Evolutionary conservation across 1,140 invertebrate genomes (phyloP).

Genomic region (Centruroides sculpturatus): DNA sequence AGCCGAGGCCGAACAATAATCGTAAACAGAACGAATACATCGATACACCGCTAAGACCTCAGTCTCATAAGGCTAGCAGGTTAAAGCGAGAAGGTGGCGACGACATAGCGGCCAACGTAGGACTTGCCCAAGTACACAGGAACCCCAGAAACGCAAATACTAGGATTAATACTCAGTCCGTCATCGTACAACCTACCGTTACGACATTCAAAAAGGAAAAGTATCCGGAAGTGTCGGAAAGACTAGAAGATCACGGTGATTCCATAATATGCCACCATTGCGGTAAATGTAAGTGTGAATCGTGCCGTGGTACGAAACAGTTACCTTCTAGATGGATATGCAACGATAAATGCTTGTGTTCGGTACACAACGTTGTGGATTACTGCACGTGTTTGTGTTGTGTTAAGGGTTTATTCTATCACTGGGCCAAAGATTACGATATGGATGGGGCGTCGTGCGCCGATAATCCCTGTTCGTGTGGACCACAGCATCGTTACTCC

Average conservation of each 20-base stretch:
- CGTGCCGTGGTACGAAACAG: constrained; percentile 64
- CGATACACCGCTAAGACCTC: constrained; percentile 51
- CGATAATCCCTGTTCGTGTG: constrained; percentile 74
- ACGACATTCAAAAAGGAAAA: constrained; percentile 16
- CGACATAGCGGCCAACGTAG: neutral
- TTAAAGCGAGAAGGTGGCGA: neutral
- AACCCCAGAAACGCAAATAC: neutral
- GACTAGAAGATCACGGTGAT: constrained; percentile 21
- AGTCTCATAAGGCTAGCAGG: constrained; percentile 1
- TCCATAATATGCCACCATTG: constrained; percentile 71
- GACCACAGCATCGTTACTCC: constrained; percentile 47
- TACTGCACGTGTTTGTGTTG: constrained; percentile 83
- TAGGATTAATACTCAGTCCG: constrained; percentile 4
- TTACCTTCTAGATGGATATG: constrained; percentile 77
- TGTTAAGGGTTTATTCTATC: constrained; percentile 82
- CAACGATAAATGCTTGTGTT: constrained; percentile 67
- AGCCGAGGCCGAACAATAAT: constrained; percentile 57
- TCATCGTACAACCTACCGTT: constrained; percentile 11
- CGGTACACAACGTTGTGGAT: constrained; percentile 68
- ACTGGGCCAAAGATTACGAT: constrained; percentile 59
- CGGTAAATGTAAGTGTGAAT: constrained; percentile 67
- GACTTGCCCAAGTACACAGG: neutral
- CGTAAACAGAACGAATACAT: constrained; percentile 68
- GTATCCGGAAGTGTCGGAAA: constrained; percentile 13
- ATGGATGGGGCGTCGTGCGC: constrained; percentile 54